Evolutionary conservation across 2,888 invertebrate genomes (phyloP).

Genomic region (Seira ritae): DNA sequence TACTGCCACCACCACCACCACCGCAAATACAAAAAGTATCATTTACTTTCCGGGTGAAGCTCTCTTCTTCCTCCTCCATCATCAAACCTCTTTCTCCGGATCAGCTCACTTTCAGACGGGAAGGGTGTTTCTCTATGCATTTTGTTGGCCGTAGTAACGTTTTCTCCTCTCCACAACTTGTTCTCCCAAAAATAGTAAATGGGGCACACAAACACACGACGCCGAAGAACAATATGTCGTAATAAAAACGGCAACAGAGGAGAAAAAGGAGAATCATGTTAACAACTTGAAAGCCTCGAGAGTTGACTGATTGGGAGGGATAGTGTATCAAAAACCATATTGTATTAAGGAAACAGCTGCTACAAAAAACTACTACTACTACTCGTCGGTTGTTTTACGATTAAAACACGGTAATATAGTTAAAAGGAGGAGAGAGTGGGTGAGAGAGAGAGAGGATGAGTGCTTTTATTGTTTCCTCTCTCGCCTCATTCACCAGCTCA

Average conservation of each 20-base stretch:
- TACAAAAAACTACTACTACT: conserved; percentile 24
- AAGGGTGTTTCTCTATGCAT: conserved; percentile 3
- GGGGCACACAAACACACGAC: conserved; percentile 13
- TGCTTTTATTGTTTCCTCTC: neutral
- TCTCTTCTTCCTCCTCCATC: conserved; percentile 29
- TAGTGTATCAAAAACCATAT: conserved; percentile 26
- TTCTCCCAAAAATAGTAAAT: conserved; percentile 12
- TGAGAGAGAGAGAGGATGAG: neutral
- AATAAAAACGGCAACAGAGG: conserved; percentile 39
- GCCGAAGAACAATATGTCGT: conserved; percentile 52
- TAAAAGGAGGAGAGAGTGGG: conserved; percentile 12
- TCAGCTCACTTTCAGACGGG: conserved; percentile 19
- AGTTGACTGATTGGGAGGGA: conserved; percentile 47
- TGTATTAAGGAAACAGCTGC: conserved; percentile 25
- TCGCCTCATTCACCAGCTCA: neutral
- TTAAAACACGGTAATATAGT: conserved; percentile 37
- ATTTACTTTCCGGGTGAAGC: conserved; percentile 53
- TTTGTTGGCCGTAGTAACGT: neutral
- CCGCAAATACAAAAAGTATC: conserved; percentile 43
- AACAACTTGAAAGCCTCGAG: conserved; percentile 44
- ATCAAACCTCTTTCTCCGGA: conserved; percentile 2
- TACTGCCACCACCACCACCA: neutral
- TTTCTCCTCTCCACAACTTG: neutral
- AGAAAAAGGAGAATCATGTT: conserved; percentile 50
- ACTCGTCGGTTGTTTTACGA: neutral